A percentile compares a stretch with the other conserved stretches of the same genome.
Evolutionary conservation across 2,888 invertebrate genomes (phyloP).

Genomic region (Melinaea menophilus): DNA sequence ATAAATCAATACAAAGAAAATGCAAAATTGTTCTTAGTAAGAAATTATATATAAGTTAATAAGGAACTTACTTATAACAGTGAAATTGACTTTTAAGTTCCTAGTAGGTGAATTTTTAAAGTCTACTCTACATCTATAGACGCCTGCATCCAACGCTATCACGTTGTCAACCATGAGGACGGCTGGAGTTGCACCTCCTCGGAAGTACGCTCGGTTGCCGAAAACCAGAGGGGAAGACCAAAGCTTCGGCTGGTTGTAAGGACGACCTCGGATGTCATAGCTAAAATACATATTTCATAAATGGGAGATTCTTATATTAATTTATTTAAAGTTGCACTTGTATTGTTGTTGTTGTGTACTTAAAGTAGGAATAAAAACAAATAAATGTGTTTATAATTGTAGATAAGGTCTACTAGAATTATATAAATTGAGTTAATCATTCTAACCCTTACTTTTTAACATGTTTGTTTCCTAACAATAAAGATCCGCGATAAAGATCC

Average conservation of each 20-base stretch:
- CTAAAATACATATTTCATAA: slow-evolving; percentile 57
- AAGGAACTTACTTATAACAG: slow-evolving; percentile 89
- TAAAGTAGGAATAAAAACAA: too few relatives aligned
- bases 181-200: slow-evolving; percentile 85
- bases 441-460: too few relatives aligned
- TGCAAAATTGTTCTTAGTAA: neutral
- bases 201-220: slow-evolving; percentile 87
- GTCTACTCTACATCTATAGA: slow-evolving; percentile 93
- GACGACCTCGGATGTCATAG: slow-evolving; percentile 86
- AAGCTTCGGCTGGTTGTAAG: slow-evolving; percentile 86
- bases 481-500: too few relatives aligned
- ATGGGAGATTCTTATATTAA: too few relatives aligned
- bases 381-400: too few relatives aligned
- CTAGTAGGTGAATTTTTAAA: slow-evolving; percentile 93
- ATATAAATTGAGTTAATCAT: too few relatives aligned
- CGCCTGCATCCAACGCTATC: slow-evolving; percentile 86
- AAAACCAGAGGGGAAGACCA: slow-evolving; percentile 89
- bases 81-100: slow-evolving; percentile 92
- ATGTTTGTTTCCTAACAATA: too few relatives aligned
- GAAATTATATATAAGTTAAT: neutral
- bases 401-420: too few relatives aligned
- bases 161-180: slow-evolving; percentile 87
- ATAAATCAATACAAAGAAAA: too few relatives aligned
- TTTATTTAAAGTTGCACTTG: too few relatives aligned
- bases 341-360: too few relatives aligned